Percentiles rank a stretch among this genome's conserved stretches.
Evolutionary conservation across 2,888 invertebrate genomes (phyloP).

Genomic region (Drosophila mimetica): DNA sequence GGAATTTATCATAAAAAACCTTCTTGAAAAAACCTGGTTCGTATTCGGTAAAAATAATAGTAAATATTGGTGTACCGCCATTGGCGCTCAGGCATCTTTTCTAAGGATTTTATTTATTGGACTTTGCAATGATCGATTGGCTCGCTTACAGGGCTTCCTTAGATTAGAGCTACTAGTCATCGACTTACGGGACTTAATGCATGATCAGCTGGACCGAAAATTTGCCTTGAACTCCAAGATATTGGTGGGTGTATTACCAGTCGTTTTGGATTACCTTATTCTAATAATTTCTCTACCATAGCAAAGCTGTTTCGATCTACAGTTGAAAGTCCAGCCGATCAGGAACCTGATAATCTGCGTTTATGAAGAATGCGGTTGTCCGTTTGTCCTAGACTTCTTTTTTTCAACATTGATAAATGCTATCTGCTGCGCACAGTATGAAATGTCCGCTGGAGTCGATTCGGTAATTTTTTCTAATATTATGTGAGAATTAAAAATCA

Average conservation of each 20-base stretch:
- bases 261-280: not conserved
- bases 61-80: not conserved
- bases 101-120: not conserved
- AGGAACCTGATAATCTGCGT: not conserved
- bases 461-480: not conserved
- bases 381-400: not conserved
- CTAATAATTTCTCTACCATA: not conserved
- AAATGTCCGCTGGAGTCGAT: too few species aligned
- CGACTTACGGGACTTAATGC: not conserved
- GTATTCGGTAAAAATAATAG: not conserved
- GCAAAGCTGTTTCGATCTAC: not conserved
- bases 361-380: not conserved
- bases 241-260: not conserved
- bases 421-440: not conserved
- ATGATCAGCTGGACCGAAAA: not conserved
- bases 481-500: too few species aligned
- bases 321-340: not conserved
- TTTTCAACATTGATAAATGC: not conserved
- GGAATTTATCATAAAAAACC: not conserved
- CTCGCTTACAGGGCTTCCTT: not conserved
- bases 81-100: not conserved
- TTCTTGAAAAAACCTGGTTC: too few species aligned
- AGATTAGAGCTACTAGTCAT: not conserved
- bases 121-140: not conserved
- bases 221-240: too few species aligned